A percentile compares a stretch with the other conserved stretches of the same genome.
Conservation (phyloP, 2,888 invertebrate genomes). For the Agrotis segetum region DNA sequence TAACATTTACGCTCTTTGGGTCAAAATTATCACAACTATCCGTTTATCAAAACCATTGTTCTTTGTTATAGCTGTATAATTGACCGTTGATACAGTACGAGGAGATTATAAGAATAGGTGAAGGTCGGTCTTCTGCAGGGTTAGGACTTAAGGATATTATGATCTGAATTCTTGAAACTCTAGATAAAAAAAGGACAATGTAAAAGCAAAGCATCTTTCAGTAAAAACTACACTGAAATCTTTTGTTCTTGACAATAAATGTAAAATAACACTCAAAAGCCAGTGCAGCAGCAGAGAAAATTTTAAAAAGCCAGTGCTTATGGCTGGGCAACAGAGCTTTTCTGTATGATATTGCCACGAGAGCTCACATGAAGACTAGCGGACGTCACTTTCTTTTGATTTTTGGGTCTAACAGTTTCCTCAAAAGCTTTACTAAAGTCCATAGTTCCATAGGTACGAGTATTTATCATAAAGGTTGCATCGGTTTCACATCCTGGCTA, state of each 20-base stretch:
- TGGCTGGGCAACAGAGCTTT: too few relatives aligned
- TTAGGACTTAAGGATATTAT: background rate
- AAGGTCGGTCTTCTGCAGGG: slow-evolving; percentile 20
- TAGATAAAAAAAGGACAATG: background rate
- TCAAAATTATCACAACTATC: slow-evolving; percentile 54
- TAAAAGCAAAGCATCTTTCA: background rate
- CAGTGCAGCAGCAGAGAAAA: too few relatives aligned
- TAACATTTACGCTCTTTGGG: slow-evolving; percentile 60
- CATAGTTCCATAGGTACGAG: background rate
- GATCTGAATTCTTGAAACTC: background rate
- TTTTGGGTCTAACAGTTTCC: too few relatives aligned
- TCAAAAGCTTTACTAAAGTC: background rate
- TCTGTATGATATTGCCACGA: too few relatives aligned
- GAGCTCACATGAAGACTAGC: too few relatives aligned
- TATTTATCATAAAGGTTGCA: background rate
- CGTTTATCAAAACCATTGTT: slow-evolving; percentile 51
- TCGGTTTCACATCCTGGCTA: background rate
- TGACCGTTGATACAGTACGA: slow-evolving; percentile 22
- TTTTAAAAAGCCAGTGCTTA: too few relatives aligned
- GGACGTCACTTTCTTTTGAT: too few relatives aligned
- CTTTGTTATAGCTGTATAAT: slow-evolving; percentile 46
- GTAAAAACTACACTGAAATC: background rate
- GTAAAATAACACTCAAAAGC: too few relatives aligned
- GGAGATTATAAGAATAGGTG: slow-evolving; percentile 4
- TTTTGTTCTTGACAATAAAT: too few relatives aligned